Percentiles rank a stretch among this genome's conserved stretches.
Conservation (phyloP, 2,888 invertebrate species). For the Neria commutata region DNA sequence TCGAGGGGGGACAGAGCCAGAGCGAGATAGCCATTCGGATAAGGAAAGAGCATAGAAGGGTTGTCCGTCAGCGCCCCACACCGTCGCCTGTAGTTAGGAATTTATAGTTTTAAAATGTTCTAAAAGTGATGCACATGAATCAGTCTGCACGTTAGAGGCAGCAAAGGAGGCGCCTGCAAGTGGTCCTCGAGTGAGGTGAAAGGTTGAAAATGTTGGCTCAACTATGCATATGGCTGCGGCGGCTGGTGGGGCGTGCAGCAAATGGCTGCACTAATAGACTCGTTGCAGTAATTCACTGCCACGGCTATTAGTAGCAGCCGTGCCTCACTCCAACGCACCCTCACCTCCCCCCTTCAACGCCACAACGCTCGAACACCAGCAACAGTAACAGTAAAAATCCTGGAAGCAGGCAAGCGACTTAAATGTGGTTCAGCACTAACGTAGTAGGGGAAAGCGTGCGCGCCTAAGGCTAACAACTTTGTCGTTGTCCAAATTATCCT, state of each 20-base stretch:
- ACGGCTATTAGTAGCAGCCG: neutral
- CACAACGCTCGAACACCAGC: no score
- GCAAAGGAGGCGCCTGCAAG: no score
- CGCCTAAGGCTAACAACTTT: neutral
- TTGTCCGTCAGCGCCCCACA: no score
- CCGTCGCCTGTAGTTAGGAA: neutral
- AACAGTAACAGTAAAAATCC: neutral
- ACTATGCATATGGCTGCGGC: neutral
- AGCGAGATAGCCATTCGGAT: no score
- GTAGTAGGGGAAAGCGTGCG: no score
- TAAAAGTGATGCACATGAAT: neutral
- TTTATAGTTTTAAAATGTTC: neutral
- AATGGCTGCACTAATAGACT: conserved; percentile 2
- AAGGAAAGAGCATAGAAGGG: no score
- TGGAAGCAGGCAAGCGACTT: neutral
- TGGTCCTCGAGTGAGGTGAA: neutral
- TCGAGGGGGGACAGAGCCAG: neutral
- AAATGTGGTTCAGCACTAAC: neutral
- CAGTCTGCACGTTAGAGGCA: neutral
- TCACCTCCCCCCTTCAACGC: no score
- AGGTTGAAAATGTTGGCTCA: neutral
- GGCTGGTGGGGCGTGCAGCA: no score
- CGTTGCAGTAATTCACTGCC: neutral
- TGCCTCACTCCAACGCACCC: no score
- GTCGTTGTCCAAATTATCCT: conserved; percentile 1